These are phyloP conservation scores for Cacatua alba DNA, from an alignment of 2,113 vertebrate genomes.

Conservation along the genomic window DNA sequence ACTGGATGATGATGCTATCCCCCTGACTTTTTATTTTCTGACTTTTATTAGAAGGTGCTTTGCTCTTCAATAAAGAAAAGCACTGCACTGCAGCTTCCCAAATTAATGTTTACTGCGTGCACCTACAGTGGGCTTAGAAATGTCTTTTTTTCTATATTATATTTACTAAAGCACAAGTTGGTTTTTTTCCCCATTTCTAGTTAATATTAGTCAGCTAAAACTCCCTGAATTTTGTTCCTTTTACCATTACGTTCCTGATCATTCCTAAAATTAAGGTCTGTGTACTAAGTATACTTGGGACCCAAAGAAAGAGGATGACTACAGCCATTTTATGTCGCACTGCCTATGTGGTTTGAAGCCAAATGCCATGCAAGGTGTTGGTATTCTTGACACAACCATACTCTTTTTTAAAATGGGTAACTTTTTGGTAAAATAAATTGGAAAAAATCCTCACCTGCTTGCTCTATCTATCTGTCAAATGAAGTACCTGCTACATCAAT, in stretches of 20 bases:
- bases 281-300: conserved; percentile 76
- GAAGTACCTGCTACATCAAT: background rate
- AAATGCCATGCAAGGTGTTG: conserved; percentile 48
- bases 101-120: conserved; percentile 86
- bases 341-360: background rate
- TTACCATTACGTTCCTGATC: conserved; percentile 40
- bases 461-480: conserved; percentile 35
- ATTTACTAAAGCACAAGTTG: background rate
- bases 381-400: conserved; percentile 23
- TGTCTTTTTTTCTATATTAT: conserved; percentile 62
- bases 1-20: background rate
- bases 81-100: conserved; percentile 81
- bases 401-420: conserved; percentile 42
- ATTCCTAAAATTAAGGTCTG: conserved; percentile 17
- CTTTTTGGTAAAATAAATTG: conserved; percentile 50
- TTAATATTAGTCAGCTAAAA: conserved; percentile 76
- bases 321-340: background rate
- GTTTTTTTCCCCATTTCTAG: conserved; percentile 74
- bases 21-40: background rate
- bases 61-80: background rate
- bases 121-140: conserved; percentile 84
- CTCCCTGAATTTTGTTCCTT: background rate
- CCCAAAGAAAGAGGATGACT: conserved; percentile 82
- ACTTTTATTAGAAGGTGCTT: background rate
- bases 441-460: background rate